Evolutionary conservation across 2,797 vertebrate species (phyloP).

Genomic region (Chaetophractus vellerosus): DNA sequence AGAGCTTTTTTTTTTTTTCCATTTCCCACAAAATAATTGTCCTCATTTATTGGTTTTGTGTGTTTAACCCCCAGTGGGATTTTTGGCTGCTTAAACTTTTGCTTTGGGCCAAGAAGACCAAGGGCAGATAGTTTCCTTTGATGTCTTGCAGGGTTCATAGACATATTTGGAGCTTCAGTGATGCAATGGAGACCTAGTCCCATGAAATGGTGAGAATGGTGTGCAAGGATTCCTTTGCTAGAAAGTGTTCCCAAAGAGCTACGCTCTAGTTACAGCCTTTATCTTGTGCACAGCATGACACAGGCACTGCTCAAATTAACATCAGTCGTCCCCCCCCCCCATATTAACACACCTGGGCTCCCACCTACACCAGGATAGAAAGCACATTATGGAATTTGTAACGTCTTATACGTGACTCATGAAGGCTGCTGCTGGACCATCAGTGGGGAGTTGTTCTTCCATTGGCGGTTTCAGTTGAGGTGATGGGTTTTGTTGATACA

Average conservation of each 20-base stretch:
- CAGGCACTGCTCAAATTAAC: neutral
- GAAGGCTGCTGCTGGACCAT: neutral
- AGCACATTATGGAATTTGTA: neutral
- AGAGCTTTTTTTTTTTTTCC: slow-evolving; percentile 46
- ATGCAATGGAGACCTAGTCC: neutral
- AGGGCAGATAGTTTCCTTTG: neutral
- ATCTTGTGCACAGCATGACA: neutral
- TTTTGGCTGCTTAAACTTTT: slow-evolving; percentile 46
- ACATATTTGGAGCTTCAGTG: neutral
- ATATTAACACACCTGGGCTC: neutral
- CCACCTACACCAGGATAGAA: neutral
- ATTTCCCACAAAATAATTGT: slow-evolving; percentile 59
- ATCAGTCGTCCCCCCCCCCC: neutral
- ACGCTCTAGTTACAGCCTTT: neutral
- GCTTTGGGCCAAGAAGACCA: slow-evolving; percentile 47
- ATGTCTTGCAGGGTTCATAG: neutral
- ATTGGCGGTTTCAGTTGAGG: neutral
- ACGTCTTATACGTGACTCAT: neutral
- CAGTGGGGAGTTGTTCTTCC: neutral
- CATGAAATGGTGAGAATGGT: neutral
- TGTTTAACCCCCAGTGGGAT: neutral
- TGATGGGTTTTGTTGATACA: neutral
- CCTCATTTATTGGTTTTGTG: slow-evolving; percentile 65
- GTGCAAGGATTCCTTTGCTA: neutral
- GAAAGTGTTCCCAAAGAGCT: slow-evolving; percentile 11